Base-by-base conservation (phyloP, 92 coral and sea anemone genomes). In the Heteractis magnifica region DNA sequence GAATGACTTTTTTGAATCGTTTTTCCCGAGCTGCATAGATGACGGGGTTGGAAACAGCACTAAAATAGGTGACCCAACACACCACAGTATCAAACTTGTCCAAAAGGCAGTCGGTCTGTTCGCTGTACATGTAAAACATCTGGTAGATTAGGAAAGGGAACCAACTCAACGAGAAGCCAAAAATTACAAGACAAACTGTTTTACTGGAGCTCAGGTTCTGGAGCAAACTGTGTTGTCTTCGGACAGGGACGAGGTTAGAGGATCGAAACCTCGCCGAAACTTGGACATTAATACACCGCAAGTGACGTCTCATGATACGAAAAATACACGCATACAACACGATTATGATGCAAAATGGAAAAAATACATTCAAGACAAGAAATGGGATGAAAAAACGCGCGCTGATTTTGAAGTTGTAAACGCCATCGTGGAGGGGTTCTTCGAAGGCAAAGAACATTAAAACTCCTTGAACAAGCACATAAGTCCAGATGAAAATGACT, bases 161-260 rank as follows among this genome's bases (percentile, higher is more conserved):
- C 91, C 91, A 88, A 19, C 88, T 88, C 71, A 88, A 65, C 10
- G 86, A 82, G 72, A 88, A 88, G 53, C 91, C 82, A 79, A 86
- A 79, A 51, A 88, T 80, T 44, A 88, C 91, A 7, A 88, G 68
- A 8, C 91, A 82, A 52, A 88, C 74, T 12, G 91, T 88, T 65
- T 84, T 84, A 52, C 77, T 82, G 8, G 88, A 62, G 23, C 91
- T 86, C 49, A 88, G 48, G 58, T 84, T 87, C 48, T 80, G 78
- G 18, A 88, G 81, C 49, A 88, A 53, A 71, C 88, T 88, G n/a
- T 70, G 65, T 19, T 82, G 79, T 62, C 86, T 82, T 75, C 72
- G 68, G 12, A 77, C 78, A 14, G 82, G 82, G 15, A 8, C 56
- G 53, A 74, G 79, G 10, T 58, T 78, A n/a, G 64, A 56, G n/a